phyloP scores from a whole-genome alignment of 2,888 invertebrate genomes.

The Sepioteuthis lessoniana region DNA sequence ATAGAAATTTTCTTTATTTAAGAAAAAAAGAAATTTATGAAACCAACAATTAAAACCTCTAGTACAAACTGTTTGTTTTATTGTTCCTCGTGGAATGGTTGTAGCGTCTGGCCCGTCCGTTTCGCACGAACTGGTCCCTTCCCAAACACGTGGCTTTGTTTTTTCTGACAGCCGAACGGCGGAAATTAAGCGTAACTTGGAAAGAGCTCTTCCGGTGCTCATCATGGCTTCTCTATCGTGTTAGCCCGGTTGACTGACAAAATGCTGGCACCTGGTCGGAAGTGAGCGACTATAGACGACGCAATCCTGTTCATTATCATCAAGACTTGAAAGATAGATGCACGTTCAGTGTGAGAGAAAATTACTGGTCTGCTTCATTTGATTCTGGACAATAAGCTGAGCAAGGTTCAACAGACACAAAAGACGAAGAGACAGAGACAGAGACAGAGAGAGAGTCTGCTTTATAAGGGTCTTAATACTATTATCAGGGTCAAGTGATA shows the following conservation, averaged over 20 bases:
- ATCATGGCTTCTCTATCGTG: not conserved
- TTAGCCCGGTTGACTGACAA: not conserved
- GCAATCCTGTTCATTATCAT: not conserved
- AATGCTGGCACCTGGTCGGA: slow-evolving; percentile 6
- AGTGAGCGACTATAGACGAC: not conserved
- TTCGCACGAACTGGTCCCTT: not conserved
- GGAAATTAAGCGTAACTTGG: not conserved
- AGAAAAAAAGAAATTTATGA: too few species aligned
- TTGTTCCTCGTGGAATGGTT: not conserved
- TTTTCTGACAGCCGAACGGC: not conserved
- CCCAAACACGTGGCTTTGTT: not conserved
- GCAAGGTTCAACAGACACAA: not conserved
- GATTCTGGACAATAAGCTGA: not conserved
- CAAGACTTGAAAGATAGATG: not conserved
- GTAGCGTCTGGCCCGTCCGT: not conserved
- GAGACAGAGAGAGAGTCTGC: too few species aligned
- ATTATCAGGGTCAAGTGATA: too few species aligned
- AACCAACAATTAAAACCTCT: not conserved
- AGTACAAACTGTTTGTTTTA: not conserved
- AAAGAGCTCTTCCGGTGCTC: slow-evolving; percentile 6
- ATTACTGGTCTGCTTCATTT: not conserved
- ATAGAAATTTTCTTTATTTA: too few species aligned
- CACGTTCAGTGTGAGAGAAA: not conserved
- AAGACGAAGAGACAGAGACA: not conserved
- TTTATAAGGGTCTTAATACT: too few species aligned